Percentiles rank a stretch among this genome's conserved stretches.
Evolutionary conservation across 2,797 vertebrate species (phyloP).

Genomic region (Harpagifer antarcticus): DNA sequence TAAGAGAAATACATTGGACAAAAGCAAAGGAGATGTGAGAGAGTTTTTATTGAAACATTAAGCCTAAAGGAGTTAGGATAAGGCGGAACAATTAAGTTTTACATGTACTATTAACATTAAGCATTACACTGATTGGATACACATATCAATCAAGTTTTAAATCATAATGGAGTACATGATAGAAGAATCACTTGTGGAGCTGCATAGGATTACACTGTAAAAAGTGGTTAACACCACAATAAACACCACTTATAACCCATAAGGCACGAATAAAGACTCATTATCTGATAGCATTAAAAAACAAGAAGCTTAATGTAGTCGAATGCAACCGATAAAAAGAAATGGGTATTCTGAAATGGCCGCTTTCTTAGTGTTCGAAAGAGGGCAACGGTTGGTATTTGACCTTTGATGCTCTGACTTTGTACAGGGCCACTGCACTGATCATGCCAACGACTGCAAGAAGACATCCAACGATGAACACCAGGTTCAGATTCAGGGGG

Average conservation of each 20-base stretch:
- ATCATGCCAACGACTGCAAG: slow-evolving; percentile 62
- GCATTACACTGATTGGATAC: background rate
- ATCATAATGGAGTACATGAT: background rate
- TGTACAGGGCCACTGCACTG: slow-evolving; percentile 64
- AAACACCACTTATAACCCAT: background rate
- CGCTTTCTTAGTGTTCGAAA: slow-evolving; percentile 30
- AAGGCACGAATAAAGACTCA: background rate
- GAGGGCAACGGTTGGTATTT: slow-evolving; percentile 64
- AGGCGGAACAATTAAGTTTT: too few relatives aligned
- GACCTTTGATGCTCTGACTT: slow-evolving; percentile 40
- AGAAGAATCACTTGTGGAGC: background rate
- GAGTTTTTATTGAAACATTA: slow-evolving; percentile 13
- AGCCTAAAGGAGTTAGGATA: background rate
- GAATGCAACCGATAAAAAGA: background rate
- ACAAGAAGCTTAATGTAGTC: background rate
- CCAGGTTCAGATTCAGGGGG: slow-evolving; percentile 71
- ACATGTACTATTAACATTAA: too few relatives aligned
- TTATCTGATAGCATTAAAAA: background rate
- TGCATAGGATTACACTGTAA: background rate
- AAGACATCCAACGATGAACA: slow-evolving; percentile 72
- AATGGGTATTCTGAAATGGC: background rate
- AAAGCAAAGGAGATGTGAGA: background rate
- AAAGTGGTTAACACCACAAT: too few relatives aligned
- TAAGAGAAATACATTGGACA: background rate
- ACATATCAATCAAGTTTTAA: background rate